Conservation (phyloP, 1,140 invertebrate genomes). For the Arctopsyche grandis region DNA sequence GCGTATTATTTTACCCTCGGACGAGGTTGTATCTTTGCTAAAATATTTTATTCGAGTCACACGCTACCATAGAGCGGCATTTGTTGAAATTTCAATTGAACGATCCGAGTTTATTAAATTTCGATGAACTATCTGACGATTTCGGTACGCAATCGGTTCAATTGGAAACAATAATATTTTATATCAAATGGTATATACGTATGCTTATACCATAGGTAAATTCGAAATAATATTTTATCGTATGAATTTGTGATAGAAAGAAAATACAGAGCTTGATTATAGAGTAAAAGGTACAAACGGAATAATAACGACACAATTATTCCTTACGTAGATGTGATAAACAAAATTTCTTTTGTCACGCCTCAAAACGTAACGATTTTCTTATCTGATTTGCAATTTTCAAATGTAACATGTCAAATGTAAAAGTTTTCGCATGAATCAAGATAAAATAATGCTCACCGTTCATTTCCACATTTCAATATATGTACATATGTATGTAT, state of each 20-base stretch:
- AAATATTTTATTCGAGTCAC: background rate
- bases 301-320: background rate
- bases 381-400: slow-evolving; percentile 13
- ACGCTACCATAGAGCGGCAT: background rate
- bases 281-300: too few relatives aligned
- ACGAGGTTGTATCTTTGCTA: background rate
- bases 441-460: background rate
- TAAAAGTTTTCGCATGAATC: slow-evolving; percentile 6
- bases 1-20: background rate
- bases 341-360: background rate
- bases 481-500: too few relatives aligned
- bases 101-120: background rate
- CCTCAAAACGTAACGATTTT: background rate
- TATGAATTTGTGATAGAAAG: too few relatives aligned
- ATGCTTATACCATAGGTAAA: too few relatives aligned
- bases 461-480: background rate
- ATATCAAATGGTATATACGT: too few relatives aligned
- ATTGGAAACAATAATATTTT: too few relatives aligned
- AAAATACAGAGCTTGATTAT: too few relatives aligned
- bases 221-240: too few relatives aligned
- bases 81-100: background rate
- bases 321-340: background rate
- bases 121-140: background rate
- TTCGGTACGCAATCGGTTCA: too few relatives aligned
- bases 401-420: slow-evolving; percentile 2